Conservation (phyloP, 2,113 vertebrate species). For the Chloropsis hardwickii region DNA sequence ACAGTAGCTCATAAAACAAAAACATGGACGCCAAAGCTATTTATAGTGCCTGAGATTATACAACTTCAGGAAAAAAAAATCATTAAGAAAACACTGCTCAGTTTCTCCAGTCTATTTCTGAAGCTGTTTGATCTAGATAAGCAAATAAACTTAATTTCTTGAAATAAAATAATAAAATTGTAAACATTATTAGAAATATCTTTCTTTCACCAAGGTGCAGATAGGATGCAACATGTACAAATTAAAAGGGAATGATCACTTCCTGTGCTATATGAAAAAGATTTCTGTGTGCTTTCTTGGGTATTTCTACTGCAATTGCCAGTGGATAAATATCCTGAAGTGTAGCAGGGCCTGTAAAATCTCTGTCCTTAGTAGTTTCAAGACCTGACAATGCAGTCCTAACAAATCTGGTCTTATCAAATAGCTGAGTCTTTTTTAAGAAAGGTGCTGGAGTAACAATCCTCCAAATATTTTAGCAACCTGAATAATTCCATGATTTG, state of each 20-base stretch:
- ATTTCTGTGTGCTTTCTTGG: neutral
- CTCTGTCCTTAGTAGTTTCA: neutral
- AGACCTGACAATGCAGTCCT: neutral
- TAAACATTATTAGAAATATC: neutral
- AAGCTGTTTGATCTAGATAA: neutral
- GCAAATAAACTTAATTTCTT: neutral
- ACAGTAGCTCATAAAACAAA: neutral
- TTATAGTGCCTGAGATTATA: neutral
- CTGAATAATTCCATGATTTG: neutral
- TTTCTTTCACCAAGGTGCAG: neutral
- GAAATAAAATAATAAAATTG: neutral
- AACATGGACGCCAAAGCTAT: neutral
- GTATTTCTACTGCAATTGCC: neutral
- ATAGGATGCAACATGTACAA: neutral
- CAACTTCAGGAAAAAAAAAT: neutral
- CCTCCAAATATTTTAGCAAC: neutral
- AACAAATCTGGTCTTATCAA: neutral
- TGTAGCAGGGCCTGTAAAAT: neutral
- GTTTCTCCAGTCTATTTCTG: neutral
- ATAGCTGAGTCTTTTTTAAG: neutral
- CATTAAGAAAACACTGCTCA: neutral
- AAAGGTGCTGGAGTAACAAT: neutral
- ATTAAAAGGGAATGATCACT: neutral
- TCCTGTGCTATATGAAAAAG: neutral
- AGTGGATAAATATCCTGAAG: neutral